Evolutionary conservation across 2,113 vertebrate genomes (phyloP).

Genomic region (Geococcyx californianus): DNA sequence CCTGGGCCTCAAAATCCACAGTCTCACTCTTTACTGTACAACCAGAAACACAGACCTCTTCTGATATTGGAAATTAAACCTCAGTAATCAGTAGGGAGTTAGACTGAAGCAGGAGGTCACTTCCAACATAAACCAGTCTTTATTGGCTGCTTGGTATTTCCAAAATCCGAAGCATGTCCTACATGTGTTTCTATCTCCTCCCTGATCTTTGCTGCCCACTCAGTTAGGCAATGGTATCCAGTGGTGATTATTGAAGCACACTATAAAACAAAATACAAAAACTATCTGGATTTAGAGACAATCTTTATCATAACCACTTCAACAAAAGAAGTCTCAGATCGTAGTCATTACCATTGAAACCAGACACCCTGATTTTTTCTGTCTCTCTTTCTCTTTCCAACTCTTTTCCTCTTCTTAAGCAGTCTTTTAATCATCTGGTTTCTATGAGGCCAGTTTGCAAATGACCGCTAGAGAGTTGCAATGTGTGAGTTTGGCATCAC

Average conservation of each 20-base stretch:
- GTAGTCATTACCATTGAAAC: not conserved
- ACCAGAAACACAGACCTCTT: not conserved
- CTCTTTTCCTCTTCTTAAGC: not conserved
- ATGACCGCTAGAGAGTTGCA: not conserved
- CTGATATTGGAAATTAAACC: not conserved
- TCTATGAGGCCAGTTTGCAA: not conserved
- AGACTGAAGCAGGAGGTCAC: not conserved
- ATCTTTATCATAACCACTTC: not conserved
- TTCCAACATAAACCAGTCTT: not conserved
- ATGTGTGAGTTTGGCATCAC: not conserved
- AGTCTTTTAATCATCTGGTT: not conserved
- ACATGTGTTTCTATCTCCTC: not conserved
- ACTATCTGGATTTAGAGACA: not conserved
- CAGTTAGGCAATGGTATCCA: not conserved
- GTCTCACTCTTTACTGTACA: accelerated
- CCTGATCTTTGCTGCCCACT: not conserved
- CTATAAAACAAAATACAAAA: not conserved
- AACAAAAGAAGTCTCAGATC: not conserved
- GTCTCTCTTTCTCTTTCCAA: not conserved
- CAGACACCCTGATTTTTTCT: not conserved
- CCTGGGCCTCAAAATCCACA: not conserved
- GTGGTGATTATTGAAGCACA: not conserved
- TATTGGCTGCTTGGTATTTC: not conserved
- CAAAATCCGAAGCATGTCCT: not conserved
- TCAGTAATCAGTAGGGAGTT: not conserved